These are phyloP conservation scores for Coreoperca whiteheadi DNA, from an alignment of 2,113 vertebrate species.

Conservation along the genomic window DNA sequence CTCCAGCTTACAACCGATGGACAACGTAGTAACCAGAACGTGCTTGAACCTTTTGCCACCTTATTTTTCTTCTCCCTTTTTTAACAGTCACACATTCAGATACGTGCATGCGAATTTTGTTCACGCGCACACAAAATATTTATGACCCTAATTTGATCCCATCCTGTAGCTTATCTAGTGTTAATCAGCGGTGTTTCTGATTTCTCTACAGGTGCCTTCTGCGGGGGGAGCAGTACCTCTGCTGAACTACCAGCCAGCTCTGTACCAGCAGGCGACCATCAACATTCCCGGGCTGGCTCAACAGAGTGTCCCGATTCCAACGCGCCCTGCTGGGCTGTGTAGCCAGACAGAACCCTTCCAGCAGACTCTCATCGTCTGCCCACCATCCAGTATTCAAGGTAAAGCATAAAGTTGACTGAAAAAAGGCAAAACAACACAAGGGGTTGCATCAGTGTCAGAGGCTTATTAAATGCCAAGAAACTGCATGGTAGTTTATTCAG, in stretches of 20 bases:
- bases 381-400: conserved; percentile 97
- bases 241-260: conserved; percentile 96
- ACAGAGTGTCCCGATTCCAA: conserved; percentile 93
- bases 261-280: conserved; percentile 97
- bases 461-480: not conserved
- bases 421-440: not conserved
- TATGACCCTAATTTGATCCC: too few relatives aligned
- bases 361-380: conserved; percentile 99
- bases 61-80: too few relatives aligned
- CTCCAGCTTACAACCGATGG: too few relatives aligned
- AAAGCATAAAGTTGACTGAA: conserved; percentile 25
- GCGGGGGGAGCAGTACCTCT: conserved; percentile 94
- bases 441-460: not conserved
- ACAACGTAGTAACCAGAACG: too few relatives aligned
- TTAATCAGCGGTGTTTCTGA: conserved; percentile 10
- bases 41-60: too few relatives aligned
- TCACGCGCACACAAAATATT: too few relatives aligned
- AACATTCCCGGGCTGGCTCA: conserved; percentile 98
- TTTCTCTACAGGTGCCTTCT: conserved; percentile 84
- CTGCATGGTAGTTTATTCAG: not conserved
- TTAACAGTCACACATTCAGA: too few relatives aligned
- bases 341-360: conserved; percentile 96
- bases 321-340: conserved; percentile 92
- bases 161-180: too few relatives aligned
- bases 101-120: too few relatives aligned